Evolutionary conservation across 1,140 invertebrate genomes (phyloP).

Genomic region (Lineus longissimus): DNA sequence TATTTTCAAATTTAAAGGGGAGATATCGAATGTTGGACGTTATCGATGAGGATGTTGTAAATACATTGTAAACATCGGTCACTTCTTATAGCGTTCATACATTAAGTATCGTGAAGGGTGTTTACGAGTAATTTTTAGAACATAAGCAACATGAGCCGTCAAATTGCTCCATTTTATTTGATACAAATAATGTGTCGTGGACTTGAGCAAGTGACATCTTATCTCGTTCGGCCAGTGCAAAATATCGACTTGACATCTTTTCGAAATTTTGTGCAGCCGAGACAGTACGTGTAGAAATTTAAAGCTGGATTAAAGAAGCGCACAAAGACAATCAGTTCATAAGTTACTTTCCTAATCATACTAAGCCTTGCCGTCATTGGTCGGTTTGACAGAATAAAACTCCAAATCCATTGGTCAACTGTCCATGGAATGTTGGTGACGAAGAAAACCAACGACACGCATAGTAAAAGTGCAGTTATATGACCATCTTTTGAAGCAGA

Average conservation of each 20-base stretch:
- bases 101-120: too few species aligned
- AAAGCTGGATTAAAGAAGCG: neutral
- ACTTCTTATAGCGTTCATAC: too few species aligned
- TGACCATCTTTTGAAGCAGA: neutral
- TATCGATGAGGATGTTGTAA: too few species aligned
- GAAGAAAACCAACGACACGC: neutral
- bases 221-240: neutral
- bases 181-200: too few species aligned
- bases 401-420: neutral
- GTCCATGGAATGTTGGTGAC: neutral
- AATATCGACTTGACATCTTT: neutral
- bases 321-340: neutral
- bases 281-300: constrained; percentile 1
- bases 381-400: neutral
- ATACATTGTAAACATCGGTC: too few species aligned
- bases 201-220: too few species aligned
- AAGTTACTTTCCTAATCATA: too few species aligned
- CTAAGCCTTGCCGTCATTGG: neutral
- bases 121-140: too few species aligned
- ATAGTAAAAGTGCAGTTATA: neutral
- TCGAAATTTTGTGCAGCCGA: neutral
- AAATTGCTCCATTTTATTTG: too few species aligned
- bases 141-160: too few species aligned
- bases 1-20: too few species aligned
- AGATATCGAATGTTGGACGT: too few species aligned